Evolutionary conservation across 30 jellyfish, hydroid and myxozoan species (phyloP).

Genomic region (Sanderia malayensis): DNA sequence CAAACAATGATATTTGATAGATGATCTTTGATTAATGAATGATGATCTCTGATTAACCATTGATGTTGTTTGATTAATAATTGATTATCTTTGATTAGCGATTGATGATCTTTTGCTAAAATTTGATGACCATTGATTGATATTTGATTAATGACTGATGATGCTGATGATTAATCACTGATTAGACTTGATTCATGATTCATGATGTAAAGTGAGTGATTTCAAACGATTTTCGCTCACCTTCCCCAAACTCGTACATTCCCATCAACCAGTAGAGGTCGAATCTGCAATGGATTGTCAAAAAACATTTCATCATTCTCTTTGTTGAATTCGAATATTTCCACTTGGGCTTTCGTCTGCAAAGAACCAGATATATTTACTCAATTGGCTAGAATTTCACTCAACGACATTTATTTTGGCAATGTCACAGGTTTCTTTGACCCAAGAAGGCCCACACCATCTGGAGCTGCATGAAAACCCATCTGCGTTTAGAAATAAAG

Average conservation of each 20-base stretch:
- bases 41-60: neutral
- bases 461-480: too few species aligned
- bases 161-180: neutral
- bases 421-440: too few species aligned
- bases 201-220: too few species aligned
- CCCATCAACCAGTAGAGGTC: conserved; percentile 47
- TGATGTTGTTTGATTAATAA: too few species aligned
- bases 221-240: conserved; percentile 3
- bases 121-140: too few species aligned
- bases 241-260: conserved; percentile 56
- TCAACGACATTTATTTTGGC: too few species aligned
- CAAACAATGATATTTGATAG: too few species aligned
- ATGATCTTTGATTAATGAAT: neutral
- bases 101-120: too few species aligned
- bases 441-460: too few species aligned
- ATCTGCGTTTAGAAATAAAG: too few species aligned
- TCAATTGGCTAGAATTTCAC: too few species aligned
- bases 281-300: conserved; percentile 28
- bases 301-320: conserved; percentile 25
- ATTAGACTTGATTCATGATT: neutral
- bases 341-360: conserved; percentile 46
- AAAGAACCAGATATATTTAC: neutral
- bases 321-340: conserved; percentile 40
- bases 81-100: too few species aligned
- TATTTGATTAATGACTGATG: neutral